These are phyloP conservation scores for Drosophila limbata DNA, from an alignment of 2,888 invertebrate genomes.

Conservation along the genomic window DNA sequence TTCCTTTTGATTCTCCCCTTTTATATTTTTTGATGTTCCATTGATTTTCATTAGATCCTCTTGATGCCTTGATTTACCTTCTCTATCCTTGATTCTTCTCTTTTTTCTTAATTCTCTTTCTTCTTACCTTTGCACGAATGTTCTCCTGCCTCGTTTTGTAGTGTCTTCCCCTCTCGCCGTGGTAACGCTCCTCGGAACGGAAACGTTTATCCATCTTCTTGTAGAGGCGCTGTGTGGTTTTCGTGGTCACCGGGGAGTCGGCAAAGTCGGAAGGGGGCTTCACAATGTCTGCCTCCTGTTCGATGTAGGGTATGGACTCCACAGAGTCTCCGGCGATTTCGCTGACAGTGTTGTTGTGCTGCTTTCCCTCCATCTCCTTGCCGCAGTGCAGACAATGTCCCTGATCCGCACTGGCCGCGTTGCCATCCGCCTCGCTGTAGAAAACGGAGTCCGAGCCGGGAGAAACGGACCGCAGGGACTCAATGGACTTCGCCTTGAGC, in stretches of 20 bases:
- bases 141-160: conserved; percentile 89
- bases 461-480: conserved; percentile 94
- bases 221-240: conserved; percentile 87
- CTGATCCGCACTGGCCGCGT: conserved; percentile 86
- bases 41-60: too few relatives aligned
- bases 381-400: conserved; percentile 94
- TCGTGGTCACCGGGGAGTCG: conserved; percentile 90
- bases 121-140: conserved; percentile 90
- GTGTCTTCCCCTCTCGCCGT: conserved; percentile 87
- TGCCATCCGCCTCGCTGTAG: conserved; percentile 91
- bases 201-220: conserved; percentile 92
- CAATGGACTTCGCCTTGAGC: conserved; percentile 93
- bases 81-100: neutral
- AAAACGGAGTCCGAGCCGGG: conserved; percentile 96
- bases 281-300: conserved; percentile 89
- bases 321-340: conserved; percentile 82
- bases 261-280: conserved; percentile 96
- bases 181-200: conserved; percentile 91
- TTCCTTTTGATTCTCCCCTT: neutral
- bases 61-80: neutral
- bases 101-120: neutral
- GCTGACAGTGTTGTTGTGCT: conserved; percentile 72
- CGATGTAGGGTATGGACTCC: conserved; percentile 84
- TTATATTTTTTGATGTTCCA: neutral
- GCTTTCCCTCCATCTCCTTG: conserved; percentile 90